Conservation (phyloP, 2,888 invertebrate species). For the Hecatera dysodea region DNA sequence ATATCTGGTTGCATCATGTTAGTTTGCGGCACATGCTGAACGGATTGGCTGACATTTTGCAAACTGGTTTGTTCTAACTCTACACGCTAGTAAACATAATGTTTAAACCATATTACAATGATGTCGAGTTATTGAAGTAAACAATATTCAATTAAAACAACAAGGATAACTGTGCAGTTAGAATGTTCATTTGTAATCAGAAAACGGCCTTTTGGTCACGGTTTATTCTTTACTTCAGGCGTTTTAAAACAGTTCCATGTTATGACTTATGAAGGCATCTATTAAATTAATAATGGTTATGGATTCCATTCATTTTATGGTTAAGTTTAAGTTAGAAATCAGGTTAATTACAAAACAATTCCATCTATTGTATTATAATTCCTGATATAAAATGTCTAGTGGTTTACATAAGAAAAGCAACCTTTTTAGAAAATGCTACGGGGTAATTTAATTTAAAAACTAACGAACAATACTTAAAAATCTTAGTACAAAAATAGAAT, state of each 20-base stretch:
- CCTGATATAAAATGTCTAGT: neutral
- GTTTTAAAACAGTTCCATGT: constrained; percentile 16
- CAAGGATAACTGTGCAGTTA: constrained; percentile 53
- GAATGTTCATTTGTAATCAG: constrained; percentile 39
- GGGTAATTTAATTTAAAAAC: constrained; percentile 15
- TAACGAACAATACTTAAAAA: constrained; percentile 54
- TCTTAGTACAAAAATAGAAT: constrained; percentile 65
- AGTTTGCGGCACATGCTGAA: constrained; percentile 64
- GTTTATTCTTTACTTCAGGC: constrained; percentile 25
- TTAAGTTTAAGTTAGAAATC: constrained; percentile 10
- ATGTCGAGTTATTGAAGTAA: constrained; percentile 51
- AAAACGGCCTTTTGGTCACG: constrained; percentile 27
- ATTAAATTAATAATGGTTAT: constrained; percentile 21
- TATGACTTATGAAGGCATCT: constrained; percentile 6
- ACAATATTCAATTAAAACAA: constrained; percentile 55
- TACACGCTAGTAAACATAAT: constrained; percentile 59
- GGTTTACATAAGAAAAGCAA: neutral
- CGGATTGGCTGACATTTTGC: constrained; percentile 78
- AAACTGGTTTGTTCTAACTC: constrained; percentile 76
- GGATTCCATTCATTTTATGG: constrained; percentile 18
- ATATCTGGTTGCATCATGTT: constrained; percentile 72
- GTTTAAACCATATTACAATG: constrained; percentile 62
- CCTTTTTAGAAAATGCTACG: constrained; percentile 12
- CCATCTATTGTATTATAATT: constrained; percentile 12
- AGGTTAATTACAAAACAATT: constrained; percentile 25